Evolutionary conservation across 53 echinoderm and acorn worm species (phyloP).

Genomic region (Glandiceps talaboti): DNA sequence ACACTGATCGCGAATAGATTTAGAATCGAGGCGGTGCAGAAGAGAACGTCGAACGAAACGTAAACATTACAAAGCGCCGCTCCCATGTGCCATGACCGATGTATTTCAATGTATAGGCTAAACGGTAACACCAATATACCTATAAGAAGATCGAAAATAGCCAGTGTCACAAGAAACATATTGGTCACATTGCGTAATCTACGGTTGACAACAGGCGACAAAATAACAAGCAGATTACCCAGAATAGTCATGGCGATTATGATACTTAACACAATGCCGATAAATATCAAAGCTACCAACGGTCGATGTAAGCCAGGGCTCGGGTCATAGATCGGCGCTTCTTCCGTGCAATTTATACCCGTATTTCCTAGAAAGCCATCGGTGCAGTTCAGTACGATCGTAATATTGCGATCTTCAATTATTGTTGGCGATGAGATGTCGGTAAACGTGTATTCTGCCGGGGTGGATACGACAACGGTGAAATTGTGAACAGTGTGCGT

Average conservation of each 20-base stretch:
- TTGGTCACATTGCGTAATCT: slow-evolving; percentile 77
- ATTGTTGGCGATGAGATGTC: too few species aligned
- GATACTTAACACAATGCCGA: slow-evolving; percentile 34
- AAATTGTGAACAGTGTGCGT: too few species aligned
- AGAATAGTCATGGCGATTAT: slow-evolving; percentile 59
- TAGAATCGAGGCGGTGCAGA: slow-evolving; percentile 78
- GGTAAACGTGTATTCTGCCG: too few species aligned
- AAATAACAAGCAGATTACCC: slow-evolving; percentile 68
- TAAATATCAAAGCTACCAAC: background rate
- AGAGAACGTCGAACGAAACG: slow-evolving; percentile 80
- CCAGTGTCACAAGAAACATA: slow-evolving; percentile 68
- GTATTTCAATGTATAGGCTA: slow-evolving; percentile 42
- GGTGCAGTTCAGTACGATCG: too few species aligned
- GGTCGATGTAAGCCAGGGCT: too few species aligned
- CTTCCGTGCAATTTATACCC: too few species aligned
- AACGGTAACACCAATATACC: slow-evolving; percentile 77
- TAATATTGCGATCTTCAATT: too few species aligned
- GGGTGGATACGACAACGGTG: too few species aligned
- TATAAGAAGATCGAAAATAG: slow-evolving; percentile 60
- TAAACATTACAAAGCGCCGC: slow-evolving; percentile 70
- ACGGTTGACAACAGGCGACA: slow-evolving; percentile 59
- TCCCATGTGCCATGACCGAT: slow-evolving; percentile 44
- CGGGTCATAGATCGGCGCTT: too few species aligned
- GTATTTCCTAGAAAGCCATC: too few species aligned
- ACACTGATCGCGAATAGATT: slow-evolving; percentile 73